Evolutionary conservation across 2,797 vertebrate species (phyloP).

Genomic region (Pantherophis vulpinus): DNA sequence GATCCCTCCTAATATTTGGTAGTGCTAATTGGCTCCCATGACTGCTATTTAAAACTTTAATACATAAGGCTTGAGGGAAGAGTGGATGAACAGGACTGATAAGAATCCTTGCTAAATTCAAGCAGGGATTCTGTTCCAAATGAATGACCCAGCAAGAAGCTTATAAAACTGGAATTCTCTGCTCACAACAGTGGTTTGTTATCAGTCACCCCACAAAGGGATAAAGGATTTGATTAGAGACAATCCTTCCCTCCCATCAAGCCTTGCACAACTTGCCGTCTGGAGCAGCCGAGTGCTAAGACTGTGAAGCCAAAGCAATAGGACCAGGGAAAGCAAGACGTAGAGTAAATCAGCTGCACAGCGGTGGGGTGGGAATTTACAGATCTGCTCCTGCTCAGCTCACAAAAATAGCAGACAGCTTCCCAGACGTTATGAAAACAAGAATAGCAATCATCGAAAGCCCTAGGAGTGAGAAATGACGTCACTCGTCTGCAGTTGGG

Average conservation of each 20-base stretch:
- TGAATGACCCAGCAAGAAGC: background rate
- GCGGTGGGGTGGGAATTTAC: constrained; percentile 25
- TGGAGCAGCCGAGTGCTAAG: background rate
- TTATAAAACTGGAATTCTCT: background rate
- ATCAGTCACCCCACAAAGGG: background rate
- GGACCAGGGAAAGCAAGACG: constrained; percentile 10
- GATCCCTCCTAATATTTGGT: background rate
- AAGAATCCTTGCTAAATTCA: background rate
- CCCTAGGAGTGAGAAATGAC: constrained; percentile 36
- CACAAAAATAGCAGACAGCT: constrained; percentile 24
- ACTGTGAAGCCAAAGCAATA: constrained; percentile 18
- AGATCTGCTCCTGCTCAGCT: constrained; percentile 14
- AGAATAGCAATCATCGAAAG: constrained; percentile 40
- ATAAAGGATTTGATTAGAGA: background rate
- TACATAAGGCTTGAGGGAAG: background rate
- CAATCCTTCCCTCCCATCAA: background rate
- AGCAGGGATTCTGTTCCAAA: background rate
- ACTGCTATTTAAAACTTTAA: background rate
- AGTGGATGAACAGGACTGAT: background rate
- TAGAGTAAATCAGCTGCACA: constrained; percentile 17
- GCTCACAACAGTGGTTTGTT: background rate
- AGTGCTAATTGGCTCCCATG: background rate
- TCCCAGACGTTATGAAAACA: constrained; percentile 40
- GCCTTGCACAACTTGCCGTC: constrained; percentile 1
- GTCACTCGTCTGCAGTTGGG: constrained; percentile 45